Base-by-base conservation (phyloP, 2,888 invertebrate genomes). In the Smittia aterrima region DNA sequence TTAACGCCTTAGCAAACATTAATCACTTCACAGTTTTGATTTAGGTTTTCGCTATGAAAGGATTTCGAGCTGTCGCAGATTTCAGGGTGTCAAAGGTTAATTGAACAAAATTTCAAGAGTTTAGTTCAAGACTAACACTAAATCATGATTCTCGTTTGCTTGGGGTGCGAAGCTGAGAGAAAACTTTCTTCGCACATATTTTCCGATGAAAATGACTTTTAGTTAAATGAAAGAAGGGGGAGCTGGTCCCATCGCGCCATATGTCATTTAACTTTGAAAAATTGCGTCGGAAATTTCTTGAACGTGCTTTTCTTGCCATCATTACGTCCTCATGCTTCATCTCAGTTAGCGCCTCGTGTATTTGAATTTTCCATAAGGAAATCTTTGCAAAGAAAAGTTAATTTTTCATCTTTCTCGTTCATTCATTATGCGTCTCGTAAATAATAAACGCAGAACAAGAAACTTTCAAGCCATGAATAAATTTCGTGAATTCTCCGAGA, bases 261-360 rank as follows among this genome's bases (percentile, higher is more conserved):
- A 58, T 72, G 72, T 62, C 72, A 72, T 72, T 40, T 62, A 62
- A 62, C 62, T 72, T 72, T 72, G 72, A 72, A 38, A 72, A 72
- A 72, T 72, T 72, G 40, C 24, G 6, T 20, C 38, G 72, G 72
- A 72, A 72, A 72, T 62, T 72, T 62, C 25, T 3, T 20, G 58
- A 72, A 72, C 72, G 72, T 72, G 72, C 72, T 72, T 62, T 72
- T 58, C 53, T 62, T 72, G 53, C 53, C 72, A 72, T 72, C 72
- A 72, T 72, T 62, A 72, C 53, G 58, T 62, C 72, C 58, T 25
- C 47, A 70, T 70, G 68, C 62, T 40, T 54, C 40, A 62, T 72
- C 62, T 58, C 54, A 72, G 32, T 72, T 72, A 72, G 53, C 72
- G 72, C 72, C 62, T 72, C 38, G 25, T n/a, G n/a, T 71, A 54